Conservation (phyloP, 2,888 invertebrate genomes). For the Lasius fuliginosus region DNA sequence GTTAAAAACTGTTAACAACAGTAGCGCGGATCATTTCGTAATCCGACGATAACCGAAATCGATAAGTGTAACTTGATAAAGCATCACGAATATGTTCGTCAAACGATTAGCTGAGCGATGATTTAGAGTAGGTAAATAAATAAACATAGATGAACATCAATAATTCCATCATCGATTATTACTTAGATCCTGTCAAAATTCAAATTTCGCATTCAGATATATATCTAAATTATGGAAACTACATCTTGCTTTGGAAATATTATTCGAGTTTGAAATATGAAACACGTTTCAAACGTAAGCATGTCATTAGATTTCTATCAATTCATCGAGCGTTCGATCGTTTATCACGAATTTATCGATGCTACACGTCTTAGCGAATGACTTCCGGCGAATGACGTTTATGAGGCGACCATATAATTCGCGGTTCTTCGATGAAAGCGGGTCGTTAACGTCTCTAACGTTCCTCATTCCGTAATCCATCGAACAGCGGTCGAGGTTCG, state of each 20-base stretch:
- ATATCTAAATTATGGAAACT: neutral
- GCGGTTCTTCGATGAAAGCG: constrained; percentile 71
- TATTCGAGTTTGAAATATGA: neutral
- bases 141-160: neutral
- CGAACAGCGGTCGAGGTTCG: constrained; percentile 52
- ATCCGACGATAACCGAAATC: constrained; percentile 56
- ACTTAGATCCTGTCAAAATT: neutral
- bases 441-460: constrained; percentile 74
- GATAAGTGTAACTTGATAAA: neutral
- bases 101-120: neutral
- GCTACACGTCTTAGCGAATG: constrained; percentile 21
- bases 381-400: constrained; percentile 69
- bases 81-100: neutral
- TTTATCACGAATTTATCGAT: constrained; percentile 35
- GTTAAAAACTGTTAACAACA: constrained; percentile 59
- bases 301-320: constrained; percentile 3
- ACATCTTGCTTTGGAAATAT: neutral
- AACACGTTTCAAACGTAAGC: neutral
- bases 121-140: neutral
- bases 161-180: neutral
- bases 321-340: neutral
- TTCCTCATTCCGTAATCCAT: constrained; percentile 73
- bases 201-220: neutral
- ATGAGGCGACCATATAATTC: constrained; percentile 63
- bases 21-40: constrained; percentile 71